These are phyloP conservation scores for Gasterosteus aculeatus DNA, from an alignment of 2,113 vertebrate genomes.

Conservation along the genomic window DNA sequence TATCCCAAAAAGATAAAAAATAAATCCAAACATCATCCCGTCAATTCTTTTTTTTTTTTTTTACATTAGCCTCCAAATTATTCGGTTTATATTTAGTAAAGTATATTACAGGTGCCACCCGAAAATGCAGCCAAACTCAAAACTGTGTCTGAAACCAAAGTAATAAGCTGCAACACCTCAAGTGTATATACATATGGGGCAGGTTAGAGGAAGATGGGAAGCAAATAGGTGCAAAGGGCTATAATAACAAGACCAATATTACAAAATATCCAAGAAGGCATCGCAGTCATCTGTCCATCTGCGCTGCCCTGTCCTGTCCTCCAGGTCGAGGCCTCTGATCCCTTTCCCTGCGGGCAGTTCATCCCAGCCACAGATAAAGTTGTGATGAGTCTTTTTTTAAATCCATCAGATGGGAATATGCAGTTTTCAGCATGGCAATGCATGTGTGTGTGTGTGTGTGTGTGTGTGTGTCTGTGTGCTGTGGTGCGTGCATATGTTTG, in stretches of 20 bases:
- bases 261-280: conserved; percentile 99
- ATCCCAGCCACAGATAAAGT: conserved; percentile 48
- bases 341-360: conserved; percentile 71
- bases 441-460: conserved; percentile 24
- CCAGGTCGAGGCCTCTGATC: conserved; percentile 59
- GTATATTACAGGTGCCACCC: conserved; percentile 95
- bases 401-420: conserved; percentile 53
- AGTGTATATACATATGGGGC: conserved; percentile 88
- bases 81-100: conserved; percentile 74
- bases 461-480: conserved; percentile 39
- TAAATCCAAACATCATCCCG: conserved; percentile 29
- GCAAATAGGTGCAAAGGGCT: conserved; percentile 54
- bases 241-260: conserved; percentile 98
- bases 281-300: conserved; percentile 79
- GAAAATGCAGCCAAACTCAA: conserved; percentile 91
- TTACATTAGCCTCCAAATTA: conserved; percentile 66
- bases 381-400: conserved; percentile 35
- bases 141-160: conserved; percentile 88
- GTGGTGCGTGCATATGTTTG: conserved; percentile 44
- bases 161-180: conserved; percentile 75
- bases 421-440: conserved; percentile 52
- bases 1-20: conserved; percentile 39
- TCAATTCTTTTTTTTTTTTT: conserved; percentile 56
- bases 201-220: conserved; percentile 34
- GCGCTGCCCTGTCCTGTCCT: conserved; percentile 56